Conservation (phyloP, 2,113 vertebrate species). For the Anoura caudifer region DNA sequence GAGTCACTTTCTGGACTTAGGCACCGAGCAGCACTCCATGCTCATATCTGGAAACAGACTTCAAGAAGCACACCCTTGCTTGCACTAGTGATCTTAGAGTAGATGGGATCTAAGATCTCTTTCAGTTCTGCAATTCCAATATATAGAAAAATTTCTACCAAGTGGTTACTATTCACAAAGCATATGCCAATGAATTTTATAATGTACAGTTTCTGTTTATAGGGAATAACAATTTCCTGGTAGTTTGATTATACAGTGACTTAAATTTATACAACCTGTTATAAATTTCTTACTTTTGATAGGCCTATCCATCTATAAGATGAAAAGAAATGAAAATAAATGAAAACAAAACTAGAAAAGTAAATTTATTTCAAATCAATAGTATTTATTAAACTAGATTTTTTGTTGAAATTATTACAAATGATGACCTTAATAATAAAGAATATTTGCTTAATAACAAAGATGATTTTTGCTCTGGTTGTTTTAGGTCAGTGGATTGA, state of each 20-base stretch:
- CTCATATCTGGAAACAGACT: neutral
- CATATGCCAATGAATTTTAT: neutral
- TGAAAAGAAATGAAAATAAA: neutral
- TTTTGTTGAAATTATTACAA: constrained; percentile 11
- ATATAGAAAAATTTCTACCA: neutral
- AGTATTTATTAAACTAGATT: neutral
- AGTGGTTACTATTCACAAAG: neutral
- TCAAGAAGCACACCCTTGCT: too few relatives aligned
- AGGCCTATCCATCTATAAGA: neutral
- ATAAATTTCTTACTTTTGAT: neutral
- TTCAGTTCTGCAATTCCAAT: neutral
- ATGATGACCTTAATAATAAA: neutral
- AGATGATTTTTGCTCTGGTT: too few relatives aligned
- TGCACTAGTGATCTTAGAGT: too few relatives aligned
- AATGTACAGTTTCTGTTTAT: neutral
- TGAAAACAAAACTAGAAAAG: neutral
- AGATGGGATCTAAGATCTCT: neutral
- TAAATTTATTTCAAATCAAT: neutral
- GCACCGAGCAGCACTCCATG: fast-evolving
- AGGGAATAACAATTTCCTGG: neutral
- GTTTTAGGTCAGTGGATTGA: too few relatives aligned
- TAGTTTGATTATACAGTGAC: neutral
- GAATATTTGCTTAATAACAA: neutral
- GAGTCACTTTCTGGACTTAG: neutral
- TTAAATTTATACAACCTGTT: neutral